Percentiles rank a stretch among this genome's conserved stretches.
Evolutionary conservation across 2,113 vertebrate genomes (phyloP).

Genomic region (Leiothrix lutea): DNA sequence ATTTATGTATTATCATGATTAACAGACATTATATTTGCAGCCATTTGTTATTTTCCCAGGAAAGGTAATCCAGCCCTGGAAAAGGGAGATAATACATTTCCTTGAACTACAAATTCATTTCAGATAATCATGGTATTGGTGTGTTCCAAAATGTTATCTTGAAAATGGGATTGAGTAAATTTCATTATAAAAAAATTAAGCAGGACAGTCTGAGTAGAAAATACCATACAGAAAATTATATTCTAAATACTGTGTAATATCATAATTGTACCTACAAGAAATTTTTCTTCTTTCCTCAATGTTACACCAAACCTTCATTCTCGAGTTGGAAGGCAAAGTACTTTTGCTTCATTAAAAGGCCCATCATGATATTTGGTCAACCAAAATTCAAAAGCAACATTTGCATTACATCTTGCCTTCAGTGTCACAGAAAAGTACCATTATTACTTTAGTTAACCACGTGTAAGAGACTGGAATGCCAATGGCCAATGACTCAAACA

Average conservation of each 20-base stretch:
- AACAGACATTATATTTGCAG: conserved; percentile 32
- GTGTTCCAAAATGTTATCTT: conserved; percentile 25
- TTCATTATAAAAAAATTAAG: conserved; percentile 23
- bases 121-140: conserved; percentile 4
- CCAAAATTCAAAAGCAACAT: neutral
- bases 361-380: neutral
- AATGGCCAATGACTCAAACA: neutral
- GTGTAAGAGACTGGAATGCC: neutral
- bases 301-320: neutral
- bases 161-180: neutral
- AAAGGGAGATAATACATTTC: conserved; percentile 49
- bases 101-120: conserved; percentile 37
- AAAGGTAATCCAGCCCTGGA: conserved; percentile 40
- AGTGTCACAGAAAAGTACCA: neutral
- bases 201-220: neutral
- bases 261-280: neutral
- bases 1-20: conserved; percentile 40
- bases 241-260: neutral
- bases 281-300: neutral
- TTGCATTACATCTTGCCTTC: conserved; percentile 1
- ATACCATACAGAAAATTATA: neutral
- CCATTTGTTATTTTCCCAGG: conserved; percentile 28
- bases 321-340: neutral
- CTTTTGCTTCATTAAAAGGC: neutral
- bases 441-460: neutral